Evolutionary conservation across 2,113 vertebrate species (phyloP).

Genomic region (Mormyrus iriodes): DNA sequence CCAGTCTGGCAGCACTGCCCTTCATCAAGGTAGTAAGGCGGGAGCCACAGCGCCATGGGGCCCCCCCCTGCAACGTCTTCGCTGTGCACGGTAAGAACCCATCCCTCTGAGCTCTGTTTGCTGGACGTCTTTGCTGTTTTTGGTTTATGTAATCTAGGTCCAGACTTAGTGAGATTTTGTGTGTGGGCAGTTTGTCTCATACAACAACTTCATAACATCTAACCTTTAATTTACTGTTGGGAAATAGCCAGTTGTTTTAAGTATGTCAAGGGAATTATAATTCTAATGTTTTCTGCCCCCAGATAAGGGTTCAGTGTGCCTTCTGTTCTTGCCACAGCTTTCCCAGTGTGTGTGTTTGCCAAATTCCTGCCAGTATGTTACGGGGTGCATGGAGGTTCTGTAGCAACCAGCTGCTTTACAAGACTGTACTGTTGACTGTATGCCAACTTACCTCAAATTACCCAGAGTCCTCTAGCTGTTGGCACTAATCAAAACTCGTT

Average conservation of each 20-base stretch:
- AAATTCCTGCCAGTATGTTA: neutral
- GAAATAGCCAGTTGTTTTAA: neutral
- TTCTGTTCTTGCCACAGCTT: neutral
- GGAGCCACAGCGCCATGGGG: slow-evolving; percentile 78
- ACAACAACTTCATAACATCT: neutral
- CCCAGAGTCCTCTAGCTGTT: neutral
- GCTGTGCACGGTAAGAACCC: slow-evolving; percentile 83
- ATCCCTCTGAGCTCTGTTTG: neutral
- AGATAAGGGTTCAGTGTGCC: neutral
- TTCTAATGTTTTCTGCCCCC: neutral
- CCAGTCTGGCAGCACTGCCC: slow-evolving; percentile 87
- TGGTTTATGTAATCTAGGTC: neutral
- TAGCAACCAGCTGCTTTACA: neutral
- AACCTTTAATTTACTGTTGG: neutral
- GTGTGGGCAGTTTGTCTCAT: neutral
- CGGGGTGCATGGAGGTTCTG: neutral
- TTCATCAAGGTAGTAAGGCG: slow-evolving; percentile 88
- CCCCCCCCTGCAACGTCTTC: slow-evolving; percentile 83
- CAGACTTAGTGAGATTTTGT: neutral
- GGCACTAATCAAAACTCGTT: neutral
- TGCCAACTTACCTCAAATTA: neutral
- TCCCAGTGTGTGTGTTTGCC: neutral
- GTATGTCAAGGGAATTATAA: neutral
- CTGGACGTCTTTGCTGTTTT: neutral
- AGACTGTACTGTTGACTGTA: neutral